phyloP scores from a whole-genome alignment of 2,888 invertebrate species.

The Leptothorax acervorum region DNA sequence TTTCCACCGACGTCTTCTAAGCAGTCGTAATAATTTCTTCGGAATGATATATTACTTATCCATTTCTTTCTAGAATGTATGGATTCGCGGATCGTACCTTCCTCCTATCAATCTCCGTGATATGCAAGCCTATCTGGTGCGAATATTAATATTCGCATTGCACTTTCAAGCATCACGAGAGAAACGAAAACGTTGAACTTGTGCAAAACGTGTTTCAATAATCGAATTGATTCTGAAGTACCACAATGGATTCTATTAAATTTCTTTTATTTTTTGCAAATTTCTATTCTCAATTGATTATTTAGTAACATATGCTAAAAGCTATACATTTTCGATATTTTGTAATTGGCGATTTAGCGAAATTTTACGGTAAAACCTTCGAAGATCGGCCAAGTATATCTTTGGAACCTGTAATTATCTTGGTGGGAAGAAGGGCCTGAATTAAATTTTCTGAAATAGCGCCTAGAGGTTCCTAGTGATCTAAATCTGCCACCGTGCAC shows the following conservation, averaged over 20 bases:
- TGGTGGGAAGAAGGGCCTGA: neutral
- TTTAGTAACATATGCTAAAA: neutral
- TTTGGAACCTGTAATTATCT: neutral
- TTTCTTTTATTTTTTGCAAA: neutral
- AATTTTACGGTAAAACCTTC: neutral
- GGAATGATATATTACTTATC: slow-evolving; percentile 58
- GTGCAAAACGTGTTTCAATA: neutral
- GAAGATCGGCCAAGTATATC: neutral
- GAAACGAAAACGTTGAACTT: slow-evolving; percentile 28
- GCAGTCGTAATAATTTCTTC: slow-evolving; percentile 70
- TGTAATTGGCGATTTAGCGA: neutral
- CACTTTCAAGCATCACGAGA: slow-evolving; percentile 58
- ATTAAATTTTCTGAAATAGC: neutral
- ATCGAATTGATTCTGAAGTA: neutral
- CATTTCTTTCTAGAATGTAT: slow-evolving; percentile 65
- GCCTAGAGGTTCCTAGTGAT: neutral
- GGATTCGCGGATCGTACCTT: slow-evolving; percentile 62
- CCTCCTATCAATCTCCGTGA: slow-evolving; percentile 49
- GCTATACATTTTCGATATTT: neutral
- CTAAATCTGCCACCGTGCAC: slow-evolving; percentile 17
- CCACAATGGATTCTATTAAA: neutral
- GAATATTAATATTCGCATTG: slow-evolving; percentile 73
- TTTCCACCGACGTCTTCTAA: slow-evolving; percentile 58
- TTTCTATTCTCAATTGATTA: neutral
- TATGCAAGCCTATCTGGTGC: slow-evolving; percentile 70